Conservation (phyloP, 2,797 vertebrate genomes). For the Periparus ater region DNA sequence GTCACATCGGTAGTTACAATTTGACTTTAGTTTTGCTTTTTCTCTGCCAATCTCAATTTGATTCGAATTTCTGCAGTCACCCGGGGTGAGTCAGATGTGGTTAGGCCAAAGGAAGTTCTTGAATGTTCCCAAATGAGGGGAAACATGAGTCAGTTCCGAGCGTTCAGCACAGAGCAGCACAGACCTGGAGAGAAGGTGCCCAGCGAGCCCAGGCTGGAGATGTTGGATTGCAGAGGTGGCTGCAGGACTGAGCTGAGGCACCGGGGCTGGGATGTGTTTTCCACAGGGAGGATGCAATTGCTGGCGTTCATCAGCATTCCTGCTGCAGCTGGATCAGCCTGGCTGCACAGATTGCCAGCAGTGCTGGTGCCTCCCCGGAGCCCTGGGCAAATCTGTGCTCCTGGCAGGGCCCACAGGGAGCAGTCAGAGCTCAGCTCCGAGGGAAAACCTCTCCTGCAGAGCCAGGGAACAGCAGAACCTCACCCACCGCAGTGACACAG, state of each 20-base stretch:
- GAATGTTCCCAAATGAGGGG: background rate
- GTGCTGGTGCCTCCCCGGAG: background rate
- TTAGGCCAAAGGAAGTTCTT: slow-evolving; percentile 9
- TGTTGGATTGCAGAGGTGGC: background rate
- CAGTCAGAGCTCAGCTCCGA: background rate
- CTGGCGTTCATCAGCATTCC: background rate
- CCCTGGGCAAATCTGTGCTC: background rate
- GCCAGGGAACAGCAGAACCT: background rate
- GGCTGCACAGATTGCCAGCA: background rate
- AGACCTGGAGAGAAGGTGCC: background rate
- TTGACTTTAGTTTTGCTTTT: background rate
- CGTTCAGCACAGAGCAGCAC: background rate
- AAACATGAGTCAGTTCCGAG: background rate
- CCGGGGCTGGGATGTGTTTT: background rate
- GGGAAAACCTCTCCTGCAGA: background rate
- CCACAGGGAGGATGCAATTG: background rate
- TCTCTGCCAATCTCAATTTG: background rate
- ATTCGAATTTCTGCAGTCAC: background rate
- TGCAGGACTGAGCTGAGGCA: background rate
- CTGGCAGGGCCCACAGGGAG: background rate
- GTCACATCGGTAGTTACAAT: background rate
- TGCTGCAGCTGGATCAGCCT: background rate
- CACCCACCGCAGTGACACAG: background rate
- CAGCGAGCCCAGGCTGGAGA: background rate
- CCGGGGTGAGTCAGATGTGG: slow-evolving; percentile 26